Conservation (phyloP, 2,797 vertebrate genomes). For the Pyrocephalus nanus region DNA sequence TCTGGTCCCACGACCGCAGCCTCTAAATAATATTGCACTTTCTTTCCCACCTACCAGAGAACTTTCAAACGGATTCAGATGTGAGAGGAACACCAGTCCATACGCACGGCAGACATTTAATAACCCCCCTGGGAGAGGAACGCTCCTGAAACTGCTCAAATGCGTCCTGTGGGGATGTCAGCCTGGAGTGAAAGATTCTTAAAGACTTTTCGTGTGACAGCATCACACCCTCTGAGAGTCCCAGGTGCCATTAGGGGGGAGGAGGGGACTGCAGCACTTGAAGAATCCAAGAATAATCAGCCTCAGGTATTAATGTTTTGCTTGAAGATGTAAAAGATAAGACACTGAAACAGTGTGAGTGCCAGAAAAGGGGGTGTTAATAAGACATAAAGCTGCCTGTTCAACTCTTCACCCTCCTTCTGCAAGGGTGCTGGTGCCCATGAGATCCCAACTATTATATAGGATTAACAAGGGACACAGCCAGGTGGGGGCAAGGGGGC, state of each 20-base stretch:
- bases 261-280: conserved; percentile 33
- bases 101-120: conserved; percentile 43
- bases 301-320: conserved; percentile 60
- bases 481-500: fast-evolving
- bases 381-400: neutral
- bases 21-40: conserved; percentile 52
- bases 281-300: conserved; percentile 45
- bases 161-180: conserved; percentile 47
- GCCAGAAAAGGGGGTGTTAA: neutral
- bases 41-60: conserved; percentile 43
- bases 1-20: neutral
- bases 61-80: conserved; percentile 52
- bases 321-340: conserved; percentile 54
- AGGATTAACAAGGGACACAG: fast-evolving
- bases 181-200: conserved; percentile 44
- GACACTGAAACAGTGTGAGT: neutral
- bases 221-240: conserved; percentile 61
- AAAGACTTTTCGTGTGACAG: conserved; percentile 67
- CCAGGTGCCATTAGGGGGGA: conserved; percentile 48
- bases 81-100: conserved; percentile 47
- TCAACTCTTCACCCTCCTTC: neutral
- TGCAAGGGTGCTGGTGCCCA: neutral
- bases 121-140: conserved; percentile 44
- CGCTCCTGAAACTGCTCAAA: conserved; percentile 61
- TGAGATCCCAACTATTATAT: fast-evolving